Evolutionary conservation across 37 sponge, comb jelly and placozoan species (phyloP).

Genomic region (Chondrosia reniformis): DNA sequence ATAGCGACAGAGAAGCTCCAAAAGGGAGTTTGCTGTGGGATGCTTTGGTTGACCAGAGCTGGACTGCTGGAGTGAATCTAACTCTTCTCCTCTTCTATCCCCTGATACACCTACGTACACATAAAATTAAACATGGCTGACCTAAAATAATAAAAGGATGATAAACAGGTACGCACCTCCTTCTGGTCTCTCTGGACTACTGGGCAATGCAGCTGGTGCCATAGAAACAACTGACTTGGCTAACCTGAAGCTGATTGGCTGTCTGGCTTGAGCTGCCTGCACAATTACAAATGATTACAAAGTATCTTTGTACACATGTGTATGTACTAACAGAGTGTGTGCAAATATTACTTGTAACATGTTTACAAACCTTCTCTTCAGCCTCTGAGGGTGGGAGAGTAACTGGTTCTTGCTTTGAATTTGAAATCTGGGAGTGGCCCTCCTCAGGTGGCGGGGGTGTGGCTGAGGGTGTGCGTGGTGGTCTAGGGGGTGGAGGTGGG

Average conservation of each 20-base stretch:
- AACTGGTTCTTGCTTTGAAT: neutral
- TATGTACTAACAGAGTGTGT: neutral
- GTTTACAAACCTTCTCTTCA: neutral
- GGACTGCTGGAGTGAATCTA: neutral
- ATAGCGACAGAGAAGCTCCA: conserved; percentile 66
- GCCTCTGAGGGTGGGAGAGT: neutral
- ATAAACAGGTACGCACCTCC: neutral
- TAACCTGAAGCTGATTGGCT: conserved; percentile 22
- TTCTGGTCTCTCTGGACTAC: neutral
- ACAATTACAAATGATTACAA: neutral
- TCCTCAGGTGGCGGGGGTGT: conserved; percentile 20
- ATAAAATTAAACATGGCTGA: neutral
- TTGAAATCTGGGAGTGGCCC: conserved; percentile 1
- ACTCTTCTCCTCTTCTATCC: too few species aligned
- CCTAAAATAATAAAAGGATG: neutral
- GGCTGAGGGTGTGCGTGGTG: conserved; percentile 1
- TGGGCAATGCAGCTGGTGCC: neutral
- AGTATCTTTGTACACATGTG: neutral
- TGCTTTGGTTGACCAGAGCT: neutral
- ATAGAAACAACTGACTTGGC: neutral
- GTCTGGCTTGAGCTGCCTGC: neutral
- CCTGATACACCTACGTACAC: neutral
- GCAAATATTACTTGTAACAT: neutral
- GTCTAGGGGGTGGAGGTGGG: conserved; percentile 9
- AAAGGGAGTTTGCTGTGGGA: conserved; percentile 20